Base-by-base conservation (phyloP, 2,113 vertebrate species). In the Mustela nigripes region DNA sequence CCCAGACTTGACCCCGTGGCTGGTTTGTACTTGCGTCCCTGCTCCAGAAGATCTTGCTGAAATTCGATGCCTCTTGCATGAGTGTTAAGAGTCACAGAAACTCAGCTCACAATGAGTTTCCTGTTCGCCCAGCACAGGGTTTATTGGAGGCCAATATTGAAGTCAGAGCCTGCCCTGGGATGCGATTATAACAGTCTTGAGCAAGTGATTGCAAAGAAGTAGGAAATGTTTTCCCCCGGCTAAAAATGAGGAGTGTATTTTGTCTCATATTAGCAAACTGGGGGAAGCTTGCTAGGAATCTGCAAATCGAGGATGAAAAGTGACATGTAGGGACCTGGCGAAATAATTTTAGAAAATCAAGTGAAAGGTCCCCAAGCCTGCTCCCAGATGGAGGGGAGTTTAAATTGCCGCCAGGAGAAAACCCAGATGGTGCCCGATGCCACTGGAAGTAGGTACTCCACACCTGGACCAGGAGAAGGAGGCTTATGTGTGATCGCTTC, bases 31-130 rank as follows among this genome's bases (percentile, higher is more conserved):
- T 82, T 94, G 7, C 67, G 18, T 63, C 88, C 89, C 10, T 93
- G 87, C 79, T 97, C 71, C 63, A 7, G 89, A n/a, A 56, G 86
- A 95, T 60, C 78, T 73, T 8, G 39, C 45, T 94, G 79, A 96
- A 97, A 92, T 69, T 78, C 0, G 11, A 87, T 92, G 76, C 95
- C 83, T 56, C 58, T 2, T 4, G 69, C 19, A 1, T 1, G 39
- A 95, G 53, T 65, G 69, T 56, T 90, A 90, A 80, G 84, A 91
- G 62, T 56, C 33, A 62, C 65, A 69, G 83, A 97, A 89, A 74
- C 73, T 50, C 56, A 83, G 84, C 74, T 95, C 95, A 78, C 86
- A 91, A 81, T 92, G 84, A 79, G 42, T 79, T 98, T 96, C 90
- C 91, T 97, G 93, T 97, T 97, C 71, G 1, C 45, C 93, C 78